Evolutionary conservation across 2,797 vertebrate species (phyloP).

Genomic region (Astyanax mexicanus): DNA sequence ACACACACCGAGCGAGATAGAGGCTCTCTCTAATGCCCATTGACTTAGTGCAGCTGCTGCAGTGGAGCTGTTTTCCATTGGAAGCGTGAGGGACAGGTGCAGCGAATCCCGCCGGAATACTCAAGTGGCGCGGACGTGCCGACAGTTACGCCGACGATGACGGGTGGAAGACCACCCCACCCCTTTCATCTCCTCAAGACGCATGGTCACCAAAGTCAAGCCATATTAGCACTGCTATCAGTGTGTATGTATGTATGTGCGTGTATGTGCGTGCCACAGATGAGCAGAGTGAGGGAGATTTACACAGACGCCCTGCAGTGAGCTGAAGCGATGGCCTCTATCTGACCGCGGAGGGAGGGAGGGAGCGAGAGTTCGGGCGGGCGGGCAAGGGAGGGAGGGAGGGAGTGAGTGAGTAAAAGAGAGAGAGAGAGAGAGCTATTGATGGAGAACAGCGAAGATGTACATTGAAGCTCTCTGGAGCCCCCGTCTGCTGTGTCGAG

Average conservation of each 20-base stretch:
- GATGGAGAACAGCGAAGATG: constrained; percentile 11
- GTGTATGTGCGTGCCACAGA: neutral
- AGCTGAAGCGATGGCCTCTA: constrained; percentile 74
- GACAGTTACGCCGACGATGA: constrained; percentile 54
- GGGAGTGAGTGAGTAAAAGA: constrained; percentile 46
- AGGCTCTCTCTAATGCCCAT: constrained; percentile 62
- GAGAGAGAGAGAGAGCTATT: neutral
- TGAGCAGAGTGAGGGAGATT: constrained; percentile 52
- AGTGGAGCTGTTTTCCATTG: constrained; percentile 53
- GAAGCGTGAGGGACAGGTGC: constrained; percentile 65
- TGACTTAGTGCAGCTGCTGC: constrained; percentile 66
- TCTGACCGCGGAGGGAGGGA: constrained; percentile 77
- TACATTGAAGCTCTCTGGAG: neutral
- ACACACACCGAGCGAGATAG: constrained; percentile 21
- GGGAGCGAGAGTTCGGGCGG: neutral
- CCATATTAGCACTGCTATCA: constrained; percentile 37
- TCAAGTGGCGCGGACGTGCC: constrained; percentile 57
- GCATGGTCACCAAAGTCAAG: constrained; percentile 29
- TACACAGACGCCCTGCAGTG: constrained; percentile 66
- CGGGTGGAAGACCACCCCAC: constrained; percentile 42
- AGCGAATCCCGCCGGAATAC: constrained; percentile 56
- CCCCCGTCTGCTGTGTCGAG: neutral
- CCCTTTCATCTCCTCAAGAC: constrained; percentile 47
- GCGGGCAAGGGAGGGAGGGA: no score
- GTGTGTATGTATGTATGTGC: constrained; percentile 41